Base-by-base conservation (phyloP, 92 coral and sea anemone genomes). In the Epizoanthus fatuus region DNA sequence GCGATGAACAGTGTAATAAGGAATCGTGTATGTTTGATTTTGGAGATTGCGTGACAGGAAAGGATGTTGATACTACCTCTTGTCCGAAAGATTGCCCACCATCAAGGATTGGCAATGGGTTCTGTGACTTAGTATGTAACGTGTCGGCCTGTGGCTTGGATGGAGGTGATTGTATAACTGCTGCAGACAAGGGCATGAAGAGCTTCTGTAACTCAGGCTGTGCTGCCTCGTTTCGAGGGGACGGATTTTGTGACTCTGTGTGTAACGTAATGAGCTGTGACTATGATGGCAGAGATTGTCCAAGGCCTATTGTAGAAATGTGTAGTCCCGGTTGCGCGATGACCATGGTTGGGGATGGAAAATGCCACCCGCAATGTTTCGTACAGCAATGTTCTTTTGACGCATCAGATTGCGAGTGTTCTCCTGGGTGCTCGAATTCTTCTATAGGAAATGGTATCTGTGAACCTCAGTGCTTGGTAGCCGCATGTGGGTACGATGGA, bases 381-480 rank as follows among this genome's bases (percentile, higher is more conserved):
- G 92, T 88, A 49, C 73, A 82, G 17, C 90, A 92, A 76, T 92
- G 95, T 74, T 88, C 92, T 2, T 92, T 78, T 69, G 95, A 92
- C 53, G 95, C 87, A 64, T 74, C 45, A 0, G 95, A 92, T 65
- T 92, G 95, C 38, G 80, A 84, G 80, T 92, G 95, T 49, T 72
- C 92, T 11, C 90, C 92, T 3, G 95, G 95, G 10, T 92, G 92
- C 44, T 39, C 79, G 7, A 84, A 88, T 22, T 40, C 80, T 32
- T 74, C 91, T 4, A 49, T 92, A 11, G 92, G 90, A 4, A 83
- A 92, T 70, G 95, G 92, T 29, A 68, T 77, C 8, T 92, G 95
- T 64, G 83, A 92, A 7, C 44, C 81, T 3, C 62, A 74, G 40
- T 92, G 95, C 79, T 68, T 84, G 37, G 88, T 89, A 42, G 84